Conservation (phyloP, 2,113 vertebrate genomes). For the Pleuronectes platessa region DNA sequence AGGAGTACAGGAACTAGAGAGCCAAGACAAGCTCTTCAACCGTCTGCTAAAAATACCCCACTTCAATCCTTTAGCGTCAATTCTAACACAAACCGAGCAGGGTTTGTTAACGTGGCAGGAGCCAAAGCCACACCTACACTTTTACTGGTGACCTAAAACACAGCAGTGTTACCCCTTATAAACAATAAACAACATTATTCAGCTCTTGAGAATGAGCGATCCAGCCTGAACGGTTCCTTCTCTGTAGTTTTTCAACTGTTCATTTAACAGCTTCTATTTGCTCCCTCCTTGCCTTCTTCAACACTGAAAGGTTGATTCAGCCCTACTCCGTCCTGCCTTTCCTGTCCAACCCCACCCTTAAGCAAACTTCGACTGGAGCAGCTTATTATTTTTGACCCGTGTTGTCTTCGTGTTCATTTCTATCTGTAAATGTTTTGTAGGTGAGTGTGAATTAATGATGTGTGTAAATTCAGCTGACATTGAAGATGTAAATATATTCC, state of each 20-base stretch:
- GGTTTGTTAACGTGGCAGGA: constrained; percentile 25
- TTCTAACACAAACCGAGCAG: constrained; percentile 41
- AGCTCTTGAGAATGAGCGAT: not conserved
- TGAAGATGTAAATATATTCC: constrained; percentile 66
- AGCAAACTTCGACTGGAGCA: not conserved
- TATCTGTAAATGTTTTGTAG: constrained; percentile 19
- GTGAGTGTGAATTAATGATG: constrained; percentile 17
- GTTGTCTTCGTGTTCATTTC: constrained; percentile 4
- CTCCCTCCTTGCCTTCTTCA: not conserved
- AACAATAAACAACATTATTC: too few species aligned
- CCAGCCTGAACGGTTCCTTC: not conserved
- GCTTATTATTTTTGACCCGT: constrained; percentile 3
- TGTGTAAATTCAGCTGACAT: constrained; percentile 65
- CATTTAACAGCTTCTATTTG: not conserved
- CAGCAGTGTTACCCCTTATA: not conserved
- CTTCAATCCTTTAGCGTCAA: constrained; percentile 33
- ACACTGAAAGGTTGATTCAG: constrained; percentile 14
- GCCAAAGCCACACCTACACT: constrained; percentile 4
- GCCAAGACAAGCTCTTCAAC: constrained; percentile 37
- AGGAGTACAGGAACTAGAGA: constrained; percentile 37
- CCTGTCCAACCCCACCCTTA: constrained; percentile 26
- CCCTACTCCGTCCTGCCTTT: constrained; percentile 9
- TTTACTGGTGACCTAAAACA: not conserved
- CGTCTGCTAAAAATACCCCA: constrained; percentile 60
- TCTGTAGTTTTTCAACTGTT: constrained; percentile 4